Evolutionary conservation across 2,113 vertebrate genomes (phyloP).

Genomic region (Merops nubicus): DNA sequence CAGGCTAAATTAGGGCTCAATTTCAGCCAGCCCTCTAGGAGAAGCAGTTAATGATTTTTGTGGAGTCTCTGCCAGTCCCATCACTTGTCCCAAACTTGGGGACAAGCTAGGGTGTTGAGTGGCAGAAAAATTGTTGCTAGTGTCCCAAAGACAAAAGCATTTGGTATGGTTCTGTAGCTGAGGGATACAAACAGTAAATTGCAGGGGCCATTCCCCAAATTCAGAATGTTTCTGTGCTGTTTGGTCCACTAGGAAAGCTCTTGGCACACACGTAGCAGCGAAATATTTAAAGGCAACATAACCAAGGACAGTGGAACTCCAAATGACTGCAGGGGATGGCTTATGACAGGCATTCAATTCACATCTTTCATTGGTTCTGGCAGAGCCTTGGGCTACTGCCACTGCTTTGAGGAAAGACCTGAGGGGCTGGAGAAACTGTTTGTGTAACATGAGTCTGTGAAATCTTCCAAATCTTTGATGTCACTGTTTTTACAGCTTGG

Average conservation of each 20-base stretch:
- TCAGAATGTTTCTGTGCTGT: not conserved
- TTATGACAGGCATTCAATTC: not conserved
- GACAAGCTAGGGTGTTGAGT: not conserved
- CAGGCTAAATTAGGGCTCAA: not conserved
- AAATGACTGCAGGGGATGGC: not conserved
- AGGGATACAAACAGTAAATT: not conserved
- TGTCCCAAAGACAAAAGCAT: not conserved
- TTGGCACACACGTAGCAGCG: not conserved
- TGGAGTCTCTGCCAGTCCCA: not conserved
- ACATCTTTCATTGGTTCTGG: not conserved
- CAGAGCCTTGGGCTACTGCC: not conserved
- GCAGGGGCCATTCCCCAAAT: not conserved
- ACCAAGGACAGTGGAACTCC: not conserved
- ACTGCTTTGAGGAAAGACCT: not conserved
- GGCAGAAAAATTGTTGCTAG: not conserved
- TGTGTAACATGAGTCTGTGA: not conserved
- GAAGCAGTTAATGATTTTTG: not conserved
- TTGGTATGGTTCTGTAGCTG: not conserved
- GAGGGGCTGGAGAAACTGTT: not conserved
- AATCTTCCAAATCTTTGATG: not conserved
- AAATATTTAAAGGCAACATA: not conserved
- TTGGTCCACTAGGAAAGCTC: not conserved
- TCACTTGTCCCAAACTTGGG: not conserved
- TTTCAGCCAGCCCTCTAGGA: not conserved
- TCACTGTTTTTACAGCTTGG: not conserved